These are phyloP conservation scores for Ypsolopha sequella DNA, from an alignment of 2,888 invertebrate species.

Conservation along the genomic window DNA sequence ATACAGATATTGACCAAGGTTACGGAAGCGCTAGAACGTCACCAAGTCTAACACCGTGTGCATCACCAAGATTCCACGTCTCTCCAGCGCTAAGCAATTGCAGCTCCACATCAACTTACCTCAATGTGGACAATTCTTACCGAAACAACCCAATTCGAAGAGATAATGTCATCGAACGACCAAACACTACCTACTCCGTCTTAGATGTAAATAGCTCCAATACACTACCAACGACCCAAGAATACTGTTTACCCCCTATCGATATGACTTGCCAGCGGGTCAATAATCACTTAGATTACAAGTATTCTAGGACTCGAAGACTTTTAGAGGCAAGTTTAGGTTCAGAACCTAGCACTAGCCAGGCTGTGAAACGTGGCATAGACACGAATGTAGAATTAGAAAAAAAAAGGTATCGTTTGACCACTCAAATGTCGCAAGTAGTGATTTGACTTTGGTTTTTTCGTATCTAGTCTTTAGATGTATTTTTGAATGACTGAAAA, in stretches of 20 bases:
- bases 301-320: conserved; percentile 42
- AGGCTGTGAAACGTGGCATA: conserved; percentile 48
- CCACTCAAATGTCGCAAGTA: conserved; percentile 49
- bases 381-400: conserved; percentile 42
- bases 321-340: conserved; percentile 46
- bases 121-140: conserved; percentile 25
- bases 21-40: conserved; percentile 52
- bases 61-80: conserved; percentile 38
- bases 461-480: conserved; percentile 13
- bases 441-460: conserved; percentile 38
- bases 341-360: conserved; percentile 29
- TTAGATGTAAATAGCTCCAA: conserved; percentile 22
- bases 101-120: conserved; percentile 29
- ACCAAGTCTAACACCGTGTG: conserved; percentile 41
- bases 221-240: conserved; percentile 16
- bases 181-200: conserved; percentile 25
- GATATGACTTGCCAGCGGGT: conserved; percentile 40
- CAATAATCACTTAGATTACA: conserved; percentile 37
- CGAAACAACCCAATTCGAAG: conserved; percentile 27
- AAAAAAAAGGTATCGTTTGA: conserved; percentile 44
- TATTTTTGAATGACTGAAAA: conserved; percentile 19
- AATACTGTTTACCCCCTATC: conserved; percentile 30
- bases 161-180: conserved; percentile 4
- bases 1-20: conserved; percentile 48
- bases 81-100: conserved; percentile 34